Evolutionary conservation across 2,888 invertebrate species (phyloP).

Genomic region (Aphidius colemani): DNA sequence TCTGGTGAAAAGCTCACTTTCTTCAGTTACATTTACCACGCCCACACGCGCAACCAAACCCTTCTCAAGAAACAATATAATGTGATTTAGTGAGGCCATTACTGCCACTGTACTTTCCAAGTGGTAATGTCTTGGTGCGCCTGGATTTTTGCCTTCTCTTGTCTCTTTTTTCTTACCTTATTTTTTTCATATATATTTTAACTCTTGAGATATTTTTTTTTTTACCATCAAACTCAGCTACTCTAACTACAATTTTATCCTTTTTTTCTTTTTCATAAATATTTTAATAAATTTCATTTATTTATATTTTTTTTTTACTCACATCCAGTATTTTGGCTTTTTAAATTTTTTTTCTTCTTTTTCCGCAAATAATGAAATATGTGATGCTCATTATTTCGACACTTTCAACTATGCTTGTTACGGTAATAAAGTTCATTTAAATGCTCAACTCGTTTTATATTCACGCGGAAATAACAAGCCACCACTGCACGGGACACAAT

Average conservation of each 20-base stretch:
- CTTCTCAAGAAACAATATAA: slow-evolving; percentile 57
- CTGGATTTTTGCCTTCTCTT: slow-evolving; percentile 43
- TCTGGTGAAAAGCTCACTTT: no score
- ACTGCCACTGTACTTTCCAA: slow-evolving; percentile 54
- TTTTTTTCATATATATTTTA: slow-evolving; percentile 7
- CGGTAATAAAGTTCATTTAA: slow-evolving; percentile 18
- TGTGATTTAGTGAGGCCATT: slow-evolving; percentile 57
- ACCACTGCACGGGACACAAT: no score
- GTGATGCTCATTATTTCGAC: slow-evolving; percentile 12
- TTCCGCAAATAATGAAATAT: slow-evolving; percentile 11
- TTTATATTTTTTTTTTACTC: no score
- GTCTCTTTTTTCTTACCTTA: slow-evolving; percentile 19
- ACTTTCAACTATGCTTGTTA: slow-evolving; percentile 12
- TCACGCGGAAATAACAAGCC: slow-evolving; percentile 5
- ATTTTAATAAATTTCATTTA: no score
- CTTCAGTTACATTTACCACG: not conserved
- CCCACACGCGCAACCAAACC: slow-evolving; percentile 22
- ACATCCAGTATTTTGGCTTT: no score
- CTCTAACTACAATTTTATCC: not conserved
- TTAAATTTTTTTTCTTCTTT: not conserved
- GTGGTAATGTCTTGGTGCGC: slow-evolving; percentile 44
- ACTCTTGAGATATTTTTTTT: not conserved
- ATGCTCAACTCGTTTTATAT: slow-evolving; percentile 9
- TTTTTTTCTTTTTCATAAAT: slow-evolving; percentile 2
- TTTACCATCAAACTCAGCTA: not conserved